phyloP scores from a whole-genome alignment of 1,140 invertebrate genomes.

The Panagrolaimus sp. region DNA sequence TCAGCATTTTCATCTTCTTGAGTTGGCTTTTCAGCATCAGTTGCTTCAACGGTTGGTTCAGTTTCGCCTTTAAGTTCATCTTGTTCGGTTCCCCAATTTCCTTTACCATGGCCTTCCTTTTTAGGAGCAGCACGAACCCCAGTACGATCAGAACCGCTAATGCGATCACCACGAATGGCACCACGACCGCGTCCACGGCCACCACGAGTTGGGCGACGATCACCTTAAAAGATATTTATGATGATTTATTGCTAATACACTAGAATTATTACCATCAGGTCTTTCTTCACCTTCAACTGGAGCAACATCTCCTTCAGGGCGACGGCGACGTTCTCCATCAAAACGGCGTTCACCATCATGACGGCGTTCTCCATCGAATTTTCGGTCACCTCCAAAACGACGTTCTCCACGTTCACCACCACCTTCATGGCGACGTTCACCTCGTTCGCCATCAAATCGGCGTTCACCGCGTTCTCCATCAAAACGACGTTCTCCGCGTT shows the following conservation, averaged over 20 bases:
- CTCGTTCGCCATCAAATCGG: background rate
- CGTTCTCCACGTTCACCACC: background rate
- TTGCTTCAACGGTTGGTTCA: conserved; percentile 22
- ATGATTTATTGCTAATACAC: background rate
- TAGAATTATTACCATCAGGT: background rate
- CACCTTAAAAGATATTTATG: background rate
- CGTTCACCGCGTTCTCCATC: background rate
- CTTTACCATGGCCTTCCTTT: conserved; percentile 28
- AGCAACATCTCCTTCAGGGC: background rate
- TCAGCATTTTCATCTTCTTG: conserved; percentile 17
- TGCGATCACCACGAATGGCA: conserved; percentile 22
- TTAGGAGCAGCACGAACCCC: conserved; percentile 27
- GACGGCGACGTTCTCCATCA: background rate
- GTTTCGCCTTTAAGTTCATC: conserved; percentile 37
- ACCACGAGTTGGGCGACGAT: conserved; percentile 8
- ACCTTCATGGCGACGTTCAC: background rate
- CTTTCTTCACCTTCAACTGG: background rate
- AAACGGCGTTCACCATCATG: conserved; percentile 15
- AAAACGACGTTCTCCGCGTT: background rate
- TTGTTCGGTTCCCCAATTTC: conserved; percentile 33
- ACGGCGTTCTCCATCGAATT: background rate
- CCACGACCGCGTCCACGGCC: conserved; percentile 9
- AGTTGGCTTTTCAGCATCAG: conserved; percentile 10
- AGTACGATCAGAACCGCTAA: conserved; percentile 30
- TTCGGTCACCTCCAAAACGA: background rate